Evolutionary conservation across 1,140 invertebrate genomes (phyloP).

Genomic region (Caenorhabditis inopinata): DNA sequence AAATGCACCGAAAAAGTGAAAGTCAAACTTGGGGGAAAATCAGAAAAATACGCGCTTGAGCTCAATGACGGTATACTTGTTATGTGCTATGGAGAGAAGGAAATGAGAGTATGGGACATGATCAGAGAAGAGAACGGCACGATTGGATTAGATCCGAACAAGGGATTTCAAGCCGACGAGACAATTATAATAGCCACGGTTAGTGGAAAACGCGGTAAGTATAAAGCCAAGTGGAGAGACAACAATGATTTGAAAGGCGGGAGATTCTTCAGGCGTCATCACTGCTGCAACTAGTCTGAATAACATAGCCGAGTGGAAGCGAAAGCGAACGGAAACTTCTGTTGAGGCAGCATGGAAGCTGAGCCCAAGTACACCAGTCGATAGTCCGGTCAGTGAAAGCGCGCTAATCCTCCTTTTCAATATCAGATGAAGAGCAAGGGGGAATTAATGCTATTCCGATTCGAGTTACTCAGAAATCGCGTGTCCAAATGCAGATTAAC

Average conservation of each 20-base stretch:
- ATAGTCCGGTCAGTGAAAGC: conserved; percentile 1
- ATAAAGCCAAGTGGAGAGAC: background rate
- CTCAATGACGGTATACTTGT: conserved; percentile 52
- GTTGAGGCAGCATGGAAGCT: background rate
- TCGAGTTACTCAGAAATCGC: conserved; percentile 41
- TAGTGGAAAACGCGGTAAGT: conserved; percentile 11
- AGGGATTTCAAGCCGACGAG: background rate
- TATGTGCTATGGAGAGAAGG: conserved; percentile 55
- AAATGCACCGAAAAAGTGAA: conserved; percentile 20
- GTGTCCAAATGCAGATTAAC: too few species aligned
- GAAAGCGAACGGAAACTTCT: conserved; percentile 23
- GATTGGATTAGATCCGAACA: background rate
- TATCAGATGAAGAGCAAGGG: conserved; percentile 57
- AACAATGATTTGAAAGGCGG: too few species aligned
- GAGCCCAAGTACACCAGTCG: background rate
- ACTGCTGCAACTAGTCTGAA: conserved; percentile 17
- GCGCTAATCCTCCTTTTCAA: conserved; percentile 43
- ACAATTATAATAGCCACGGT: conserved; percentile 10
- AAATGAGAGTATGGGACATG: conserved; percentile 86
- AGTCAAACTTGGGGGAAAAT: conserved; percentile 25
- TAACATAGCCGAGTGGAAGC: conserved; percentile 26
- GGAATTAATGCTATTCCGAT: background rate
- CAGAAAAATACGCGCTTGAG: conserved; percentile 14
- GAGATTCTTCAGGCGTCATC: conserved; percentile 7
- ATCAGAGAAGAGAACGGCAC: conserved; percentile 80